Conservation (phyloP, 2,888 invertebrate genomes). For the Cremastinae sp. region DNA sequence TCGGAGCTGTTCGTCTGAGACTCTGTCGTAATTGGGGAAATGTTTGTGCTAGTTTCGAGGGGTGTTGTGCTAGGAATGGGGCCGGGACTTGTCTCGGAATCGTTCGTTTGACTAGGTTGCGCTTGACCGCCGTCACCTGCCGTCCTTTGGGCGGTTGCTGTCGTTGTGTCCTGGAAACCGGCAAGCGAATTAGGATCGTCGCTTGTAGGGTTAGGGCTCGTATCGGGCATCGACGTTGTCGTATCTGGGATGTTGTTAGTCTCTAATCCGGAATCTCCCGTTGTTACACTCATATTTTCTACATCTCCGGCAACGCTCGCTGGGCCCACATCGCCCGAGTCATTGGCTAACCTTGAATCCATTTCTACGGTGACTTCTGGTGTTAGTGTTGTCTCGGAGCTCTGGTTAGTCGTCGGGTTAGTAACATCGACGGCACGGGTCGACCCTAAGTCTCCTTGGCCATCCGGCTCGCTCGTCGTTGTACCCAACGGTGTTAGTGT, state of each 20-base stretch:
- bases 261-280: conserved; percentile 57
- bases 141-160: conserved; percentile 79
- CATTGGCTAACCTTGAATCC: conserved; percentile 42
- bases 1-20: conserved; percentile 40
- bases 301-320: conserved; percentile 16
- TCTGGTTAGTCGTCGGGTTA: conserved; percentile 65
- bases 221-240: conserved; percentile 64
- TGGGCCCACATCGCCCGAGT: conserved; percentile 15
- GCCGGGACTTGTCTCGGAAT: conserved; percentile 32
- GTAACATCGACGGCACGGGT: conserved; percentile 53
- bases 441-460: conserved; percentile 42
- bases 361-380: conserved; percentile 51
- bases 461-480: conserved; percentile 16
- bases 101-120: conserved; percentile 67
- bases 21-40: conserved; percentile 42
- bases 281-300: conserved; percentile 48
- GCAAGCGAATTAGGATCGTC: conserved; percentile 76
- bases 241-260: conserved; percentile 60
- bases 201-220: conserved; percentile 66
- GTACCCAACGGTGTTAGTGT: conserved; percentile 51
- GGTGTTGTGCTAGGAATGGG: conserved; percentile 23
- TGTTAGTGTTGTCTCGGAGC: conserved; percentile 61
- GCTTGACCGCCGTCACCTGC: conserved; percentile 72
- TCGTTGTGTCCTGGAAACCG: conserved; percentile 78
- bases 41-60: conserved; percentile 44